These are phyloP conservation scores for Aethina tumida DNA, from an alignment of 1,140 invertebrate genomes.

Conservation along the genomic window DNA sequence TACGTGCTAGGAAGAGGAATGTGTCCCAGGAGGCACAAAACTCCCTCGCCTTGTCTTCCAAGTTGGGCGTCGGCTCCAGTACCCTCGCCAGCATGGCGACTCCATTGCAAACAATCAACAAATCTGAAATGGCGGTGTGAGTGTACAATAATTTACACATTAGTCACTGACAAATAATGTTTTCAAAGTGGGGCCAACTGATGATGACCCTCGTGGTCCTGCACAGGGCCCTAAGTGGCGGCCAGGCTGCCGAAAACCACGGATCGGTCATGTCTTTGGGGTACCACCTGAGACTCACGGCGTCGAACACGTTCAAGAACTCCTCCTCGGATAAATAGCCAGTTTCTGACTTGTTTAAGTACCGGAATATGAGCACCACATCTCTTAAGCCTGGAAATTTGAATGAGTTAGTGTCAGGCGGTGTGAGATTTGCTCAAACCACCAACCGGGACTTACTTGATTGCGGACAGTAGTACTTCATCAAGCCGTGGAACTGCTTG, in stretches of 20 bases:
- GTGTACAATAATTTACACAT: neutral
- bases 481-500: slow-evolving; percentile 70
- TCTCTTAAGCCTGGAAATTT: slow-evolving; percentile 55
- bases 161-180: slow-evolving; percentile 55
- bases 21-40: slow-evolving; percentile 69
- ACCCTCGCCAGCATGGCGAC: slow-evolving; percentile 55
- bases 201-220: slow-evolving; percentile 52
- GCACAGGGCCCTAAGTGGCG: slow-evolving; percentile 50
- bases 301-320: slow-evolving; percentile 72
- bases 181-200: slow-evolving; percentile 61
- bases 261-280: slow-evolving; percentile 53
- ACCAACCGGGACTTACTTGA: slow-evolving; percentile 45
- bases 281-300: slow-evolving; percentile 62
- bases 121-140: slow-evolving; percentile 42
- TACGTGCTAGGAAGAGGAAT: slow-evolving; percentile 57
- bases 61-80: slow-evolving; percentile 36
- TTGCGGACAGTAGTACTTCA: slow-evolving; percentile 67
- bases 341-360: slow-evolving; percentile 57
- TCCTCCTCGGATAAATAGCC: slow-evolving; percentile 60
- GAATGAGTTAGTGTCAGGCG: neutral
- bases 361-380: slow-evolving; percentile 71
- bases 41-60: slow-evolving; percentile 47
- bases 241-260: slow-evolving; percentile 57
- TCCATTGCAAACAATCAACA: slow-evolving; percentile 56
- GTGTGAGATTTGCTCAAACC: neutral